Percentiles rank a stretch among this genome's conserved stretches.
Conservation (phyloP, 2,113 vertebrate species). For the human (Homo sapiens) region GRCh38 chr5:61984501-61985000, state of each 20-base stretch:
- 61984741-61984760: background rate
- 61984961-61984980: no score
- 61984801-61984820: background rate
- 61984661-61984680: background rate
- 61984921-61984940: background rate
- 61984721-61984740: background rate
- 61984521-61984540: background rate
- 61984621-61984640: background rate
- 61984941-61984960: background rate
- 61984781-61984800: background rate
- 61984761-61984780: background rate
- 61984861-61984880: background rate
- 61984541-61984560: background rate
- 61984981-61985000: no score
- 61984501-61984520: background rate
- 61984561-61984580: background rate
- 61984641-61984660: background rate
- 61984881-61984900: background rate
- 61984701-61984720: background rate
- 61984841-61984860: background rate
- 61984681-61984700: background rate
- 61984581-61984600: background rate
- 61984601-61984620: background rate
- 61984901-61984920: background rate
- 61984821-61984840: background rate